phyloP scores from a whole-genome alignment of 2,888 invertebrate genomes.

The Nemoura dubitans region DNA sequence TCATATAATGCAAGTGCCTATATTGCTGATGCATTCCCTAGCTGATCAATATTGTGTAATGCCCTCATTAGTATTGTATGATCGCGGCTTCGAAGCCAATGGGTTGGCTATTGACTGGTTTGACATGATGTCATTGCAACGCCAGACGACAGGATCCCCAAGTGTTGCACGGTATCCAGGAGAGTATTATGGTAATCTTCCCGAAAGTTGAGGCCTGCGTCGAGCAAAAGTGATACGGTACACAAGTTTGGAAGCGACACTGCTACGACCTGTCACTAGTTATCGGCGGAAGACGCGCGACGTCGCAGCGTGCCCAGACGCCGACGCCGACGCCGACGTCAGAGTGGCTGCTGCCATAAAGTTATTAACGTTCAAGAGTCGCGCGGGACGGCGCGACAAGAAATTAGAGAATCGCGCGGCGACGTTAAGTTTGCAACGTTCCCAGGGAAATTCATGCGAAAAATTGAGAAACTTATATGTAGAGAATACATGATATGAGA shows the following conservation, averaged over 20 bases:
- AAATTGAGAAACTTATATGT: no score
- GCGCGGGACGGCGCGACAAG: neutral
- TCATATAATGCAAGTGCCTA: neutral
- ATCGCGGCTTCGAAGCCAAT: neutral
- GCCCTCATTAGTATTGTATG: neutral
- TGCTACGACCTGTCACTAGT: neutral
- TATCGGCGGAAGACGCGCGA: neutral
- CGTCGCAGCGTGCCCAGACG: neutral
- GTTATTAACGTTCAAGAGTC: neutral
- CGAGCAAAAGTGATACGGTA: neutral
- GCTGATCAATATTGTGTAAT: neutral
- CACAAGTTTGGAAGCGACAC: neutral
- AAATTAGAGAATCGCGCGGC: neutral
- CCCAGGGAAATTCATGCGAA: neutral
- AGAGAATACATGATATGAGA: no score
- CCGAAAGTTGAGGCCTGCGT: neutral
- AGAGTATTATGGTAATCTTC: neutral
- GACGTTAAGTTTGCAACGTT: neutral
- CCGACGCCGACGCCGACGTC: neutral
- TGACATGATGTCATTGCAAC: neutral
- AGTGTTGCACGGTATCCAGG: neutral
- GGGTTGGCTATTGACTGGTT: neutral
- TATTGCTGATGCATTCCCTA: neutral
- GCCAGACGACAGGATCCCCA: neutral
- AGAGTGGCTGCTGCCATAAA: neutral